Evolutionary conservation across 92 coral and sea anemone species (phyloP).

Genomic region (Paramuricea clavata): DNA sequence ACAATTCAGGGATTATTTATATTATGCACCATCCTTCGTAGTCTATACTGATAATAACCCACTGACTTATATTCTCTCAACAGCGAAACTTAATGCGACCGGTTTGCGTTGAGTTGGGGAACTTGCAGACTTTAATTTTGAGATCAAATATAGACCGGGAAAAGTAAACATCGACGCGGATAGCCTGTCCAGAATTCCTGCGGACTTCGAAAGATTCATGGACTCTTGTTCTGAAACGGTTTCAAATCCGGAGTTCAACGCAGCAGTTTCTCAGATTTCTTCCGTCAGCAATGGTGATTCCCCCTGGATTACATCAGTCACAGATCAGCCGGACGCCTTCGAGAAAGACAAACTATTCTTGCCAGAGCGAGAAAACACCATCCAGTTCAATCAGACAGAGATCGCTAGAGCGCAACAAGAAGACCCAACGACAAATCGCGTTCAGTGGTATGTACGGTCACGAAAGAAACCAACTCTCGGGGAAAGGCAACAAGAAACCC

Average conservation of each 20-base stretch:
- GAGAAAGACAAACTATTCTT: conserved; percentile 4
- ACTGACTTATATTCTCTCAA: conserved; percentile 50
- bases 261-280: conserved; percentile 20
- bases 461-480: background rate
- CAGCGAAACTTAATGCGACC: conserved; percentile 32
- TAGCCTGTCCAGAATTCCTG: conserved; percentile 55
- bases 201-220: conserved; percentile 60
- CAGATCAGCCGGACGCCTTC: conserved; percentile 39
- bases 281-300: conserved; percentile 48
- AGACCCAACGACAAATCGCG: conserved; percentile 1
- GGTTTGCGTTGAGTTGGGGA: conserved; percentile 54
- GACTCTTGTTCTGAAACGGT: conserved; percentile 45
- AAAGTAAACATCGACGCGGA: conserved; percentile 65
- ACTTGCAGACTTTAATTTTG: conserved; percentile 58
- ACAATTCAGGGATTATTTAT: conserved; percentile 64
- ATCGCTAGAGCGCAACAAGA: background rate
- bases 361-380: background rate
- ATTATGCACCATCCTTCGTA: conserved; percentile 57
- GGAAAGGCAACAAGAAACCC: background rate
- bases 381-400: background rate
- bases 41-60: conserved; percentile 69
- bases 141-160: conserved; percentile 55
- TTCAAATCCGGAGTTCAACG: conserved; percentile 45
- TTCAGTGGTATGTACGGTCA: background rate
- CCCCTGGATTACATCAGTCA: conserved; percentile 52